Conservation (phyloP, 30 jellyfish, hydroid and myxozoan species). For the Cassiopea andromeda region DNA sequence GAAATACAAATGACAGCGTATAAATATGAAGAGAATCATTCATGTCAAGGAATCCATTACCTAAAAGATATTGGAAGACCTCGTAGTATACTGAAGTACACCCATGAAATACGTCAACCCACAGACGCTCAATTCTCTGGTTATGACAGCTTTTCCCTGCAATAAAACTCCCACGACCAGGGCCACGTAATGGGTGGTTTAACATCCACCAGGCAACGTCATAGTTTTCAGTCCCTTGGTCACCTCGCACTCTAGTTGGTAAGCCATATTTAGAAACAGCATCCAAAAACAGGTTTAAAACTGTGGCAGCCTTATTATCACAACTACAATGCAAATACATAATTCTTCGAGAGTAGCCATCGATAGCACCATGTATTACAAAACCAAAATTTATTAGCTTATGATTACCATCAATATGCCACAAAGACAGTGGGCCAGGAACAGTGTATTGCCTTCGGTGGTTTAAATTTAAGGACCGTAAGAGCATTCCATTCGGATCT, state of each 20-base stretch:
- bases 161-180: constrained; percentile 45
- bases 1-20: constrained; percentile 44
- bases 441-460: constrained; percentile 41
- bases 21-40: constrained; percentile 33
- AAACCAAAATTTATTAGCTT: constrained; percentile 13
- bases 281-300: constrained; percentile 28
- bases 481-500: constrained; percentile 35
- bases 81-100: constrained; percentile 23
- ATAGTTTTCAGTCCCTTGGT: constrained; percentile 47
- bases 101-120: constrained; percentile 57
- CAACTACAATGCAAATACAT: constrained; percentile 38
- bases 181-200: constrained; percentile 20
- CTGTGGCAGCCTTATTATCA: constrained; percentile 53
- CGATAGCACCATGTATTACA: constrained; percentile 57
- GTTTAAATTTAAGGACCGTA: constrained; percentile 13
- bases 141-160: constrained; percentile 56
- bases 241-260: constrained; percentile 58
- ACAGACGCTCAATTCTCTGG: constrained; percentile 62
- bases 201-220: constrained; percentile 64
- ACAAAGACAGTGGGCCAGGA: constrained; percentile 13
- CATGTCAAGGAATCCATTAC: constrained; percentile 49
- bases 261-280: constrained; percentile 48
- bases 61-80: constrained; percentile 33
- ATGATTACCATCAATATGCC: constrained; percentile 52
- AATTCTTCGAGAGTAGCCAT: constrained; percentile 40